Base-by-base conservation (phyloP, 2,113 vertebrate species). In the Hyaena hyaena region DNA sequence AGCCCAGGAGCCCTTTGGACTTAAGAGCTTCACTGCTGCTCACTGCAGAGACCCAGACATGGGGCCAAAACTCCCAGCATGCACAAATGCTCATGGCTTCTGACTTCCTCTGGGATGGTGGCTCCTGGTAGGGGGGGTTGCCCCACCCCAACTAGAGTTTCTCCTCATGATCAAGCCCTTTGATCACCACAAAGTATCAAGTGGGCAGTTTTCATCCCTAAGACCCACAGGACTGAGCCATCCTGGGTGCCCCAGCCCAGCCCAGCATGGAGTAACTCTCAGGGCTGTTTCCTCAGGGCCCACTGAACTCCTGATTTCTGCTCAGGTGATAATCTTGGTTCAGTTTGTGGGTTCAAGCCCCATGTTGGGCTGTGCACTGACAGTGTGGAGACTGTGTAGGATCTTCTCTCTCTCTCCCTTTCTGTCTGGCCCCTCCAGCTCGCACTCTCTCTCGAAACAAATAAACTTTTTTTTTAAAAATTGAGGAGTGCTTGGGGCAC, bases 71-170 rank as follows among this genome's bases (percentile, higher is more conserved):
- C 23, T 9, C 50, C 63, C 80, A n/a, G 16, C 0, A 1, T 48
- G 43, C n/a, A 61, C 39, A 43, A 50, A n/a, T 0, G 10, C 66
- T 55, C 17, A 5, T 1, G 16, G 86, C 35, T 71, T 21, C 63
- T 43, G 33, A 33, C 45, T 26, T 55, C 73, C 73, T 66, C 87
- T 10, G 55, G 26, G 63, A 48, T 45, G 24, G n/a, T 0, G 1
- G 39, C n/a, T 79, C 71, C 0, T 0, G 9, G 53, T 26, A 50
- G 58, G 12, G n/a, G 2, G 28, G 2, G 71, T 0, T 0, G 55
- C 73, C 55, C 66, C 0, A 65, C 7, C 6, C 73, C 80, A 8
- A 55, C 65, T 0, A 33, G 33, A 80, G 73, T 45, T 73, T 66
- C 31, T 21, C 23, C 55, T 73, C 23, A 1, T 33, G 3, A 31